Conservation (phyloP, 2,888 invertebrate species). For the Troides aeacus region DNA sequence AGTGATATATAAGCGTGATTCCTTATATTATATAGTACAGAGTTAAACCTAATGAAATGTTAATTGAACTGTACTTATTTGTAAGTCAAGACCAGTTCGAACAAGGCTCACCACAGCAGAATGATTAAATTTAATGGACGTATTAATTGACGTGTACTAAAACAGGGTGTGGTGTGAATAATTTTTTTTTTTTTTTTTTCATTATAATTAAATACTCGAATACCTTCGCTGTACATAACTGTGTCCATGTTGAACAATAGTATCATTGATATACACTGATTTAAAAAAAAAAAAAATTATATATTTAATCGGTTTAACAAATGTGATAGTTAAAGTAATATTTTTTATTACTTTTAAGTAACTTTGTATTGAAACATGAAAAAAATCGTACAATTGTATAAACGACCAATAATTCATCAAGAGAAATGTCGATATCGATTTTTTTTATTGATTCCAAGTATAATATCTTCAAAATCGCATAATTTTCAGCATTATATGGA, state of each 20-base stretch:
- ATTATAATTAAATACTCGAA: background rate
- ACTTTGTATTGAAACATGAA: too few species aligned
- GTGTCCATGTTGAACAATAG: background rate
- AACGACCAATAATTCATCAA: too few species aligned
- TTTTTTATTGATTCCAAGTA: too few species aligned
- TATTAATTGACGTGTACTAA: constrained; percentile 9
- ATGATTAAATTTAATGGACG: constrained; percentile 15
- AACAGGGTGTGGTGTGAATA: constrained; percentile 26
- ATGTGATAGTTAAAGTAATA: too few species aligned
- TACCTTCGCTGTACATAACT: background rate
- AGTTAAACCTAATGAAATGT: constrained; percentile 7
- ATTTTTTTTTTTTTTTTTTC: constrained; percentile 19
- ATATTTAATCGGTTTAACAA: too few species aligned
- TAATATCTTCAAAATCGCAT: background rate
- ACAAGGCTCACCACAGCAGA: constrained; percentile 12
- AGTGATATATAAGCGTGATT: background rate
- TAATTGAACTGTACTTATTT: constrained; percentile 9
- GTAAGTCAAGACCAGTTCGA: constrained; percentile 16
- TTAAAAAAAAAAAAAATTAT: too few species aligned
- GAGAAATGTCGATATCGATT: too few species aligned
- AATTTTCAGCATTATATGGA: background rate
- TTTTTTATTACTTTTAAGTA: too few species aligned
- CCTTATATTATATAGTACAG: background rate
- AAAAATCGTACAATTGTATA: too few species aligned
- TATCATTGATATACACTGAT: too few species aligned